A percentile compares a stretch with the other conserved stretches of the same genome.
These are phyloP conservation scores for Pluvialis apricaria DNA, from an alignment of 2,113 vertebrate species.

Conservation along the genomic window DNA sequence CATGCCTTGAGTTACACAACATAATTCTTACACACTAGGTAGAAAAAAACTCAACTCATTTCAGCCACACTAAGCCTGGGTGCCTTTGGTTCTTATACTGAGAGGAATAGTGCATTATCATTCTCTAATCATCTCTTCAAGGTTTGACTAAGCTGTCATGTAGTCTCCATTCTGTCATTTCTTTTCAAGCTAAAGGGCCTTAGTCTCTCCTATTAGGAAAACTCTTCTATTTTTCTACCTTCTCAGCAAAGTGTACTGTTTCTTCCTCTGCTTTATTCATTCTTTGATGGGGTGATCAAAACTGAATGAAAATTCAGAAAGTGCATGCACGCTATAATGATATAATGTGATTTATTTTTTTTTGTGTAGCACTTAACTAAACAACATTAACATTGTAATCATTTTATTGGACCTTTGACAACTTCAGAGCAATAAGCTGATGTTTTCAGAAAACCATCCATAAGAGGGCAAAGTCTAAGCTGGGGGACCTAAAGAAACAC, in stretches of 20 bases:
- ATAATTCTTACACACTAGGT: accelerated
- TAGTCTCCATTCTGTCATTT: neutral
- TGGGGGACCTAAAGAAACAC: neutral
- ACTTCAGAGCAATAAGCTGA: neutral
- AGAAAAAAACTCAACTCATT: neutral
- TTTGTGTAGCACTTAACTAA: neutral
- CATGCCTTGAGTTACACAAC: neutral
- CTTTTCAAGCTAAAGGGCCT: neutral
- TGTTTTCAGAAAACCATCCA: neutral
- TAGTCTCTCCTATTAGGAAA: neutral
- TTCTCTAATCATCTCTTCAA: neutral
- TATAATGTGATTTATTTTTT: neutral
- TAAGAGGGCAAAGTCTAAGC: neutral
- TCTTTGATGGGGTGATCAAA: neutral
- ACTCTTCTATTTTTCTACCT: neutral
- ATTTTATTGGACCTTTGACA: neutral
- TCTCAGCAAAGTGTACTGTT: neutral
- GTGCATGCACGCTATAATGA: neutral
- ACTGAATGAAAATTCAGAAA: neutral
- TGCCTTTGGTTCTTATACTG: neutral
- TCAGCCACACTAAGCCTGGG: neutral
- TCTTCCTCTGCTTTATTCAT: neutral
- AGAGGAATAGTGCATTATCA: too few species aligned
- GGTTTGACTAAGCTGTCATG: neutral
- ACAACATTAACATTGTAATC: neutral